Percentiles rank a stretch among this genome's conserved stretches.
Conservation (phyloP, 2,113 vertebrate genomes). For the Elanoides forficatus region DNA sequence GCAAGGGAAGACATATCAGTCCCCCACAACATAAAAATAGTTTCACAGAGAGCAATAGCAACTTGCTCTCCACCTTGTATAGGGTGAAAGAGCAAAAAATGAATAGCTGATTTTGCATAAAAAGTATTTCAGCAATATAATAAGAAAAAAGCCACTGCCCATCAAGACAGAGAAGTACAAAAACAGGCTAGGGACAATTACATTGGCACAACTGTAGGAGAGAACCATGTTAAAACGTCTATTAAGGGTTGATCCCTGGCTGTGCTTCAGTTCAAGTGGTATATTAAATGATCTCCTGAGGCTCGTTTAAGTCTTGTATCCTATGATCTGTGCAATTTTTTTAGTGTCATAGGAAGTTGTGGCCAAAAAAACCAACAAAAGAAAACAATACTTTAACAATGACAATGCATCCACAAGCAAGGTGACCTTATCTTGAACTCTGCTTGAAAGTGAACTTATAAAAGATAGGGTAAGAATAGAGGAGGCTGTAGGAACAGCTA, state of each 20-base stretch:
- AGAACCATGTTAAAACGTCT: neutral
- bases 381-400: neutral
- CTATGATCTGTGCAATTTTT: neutral
- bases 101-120: neutral
- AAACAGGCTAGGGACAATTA: neutral
- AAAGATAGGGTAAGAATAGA: neutral
- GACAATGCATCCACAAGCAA: neutral
- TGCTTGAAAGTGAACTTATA: neutral
- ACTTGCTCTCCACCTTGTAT: neutral
- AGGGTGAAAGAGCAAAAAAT: neutral
- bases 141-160: neutral
- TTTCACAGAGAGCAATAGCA: neutral
- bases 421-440: neutral
- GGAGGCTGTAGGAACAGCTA: neutral
- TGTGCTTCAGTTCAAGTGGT: neutral
- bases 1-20: neutral
- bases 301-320: neutral
- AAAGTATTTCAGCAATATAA: neutral
- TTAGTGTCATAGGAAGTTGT: neutral
- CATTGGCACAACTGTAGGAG: neutral
- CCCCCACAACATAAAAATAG: neutral
- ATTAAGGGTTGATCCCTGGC: neutral
- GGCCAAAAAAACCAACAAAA: neutral
- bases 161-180: neutral
- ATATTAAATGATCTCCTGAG: constrained; percentile 11